Conservation (phyloP, 2,797 vertebrate genomes). For the Oryzias dopingdopingensis region DNA sequence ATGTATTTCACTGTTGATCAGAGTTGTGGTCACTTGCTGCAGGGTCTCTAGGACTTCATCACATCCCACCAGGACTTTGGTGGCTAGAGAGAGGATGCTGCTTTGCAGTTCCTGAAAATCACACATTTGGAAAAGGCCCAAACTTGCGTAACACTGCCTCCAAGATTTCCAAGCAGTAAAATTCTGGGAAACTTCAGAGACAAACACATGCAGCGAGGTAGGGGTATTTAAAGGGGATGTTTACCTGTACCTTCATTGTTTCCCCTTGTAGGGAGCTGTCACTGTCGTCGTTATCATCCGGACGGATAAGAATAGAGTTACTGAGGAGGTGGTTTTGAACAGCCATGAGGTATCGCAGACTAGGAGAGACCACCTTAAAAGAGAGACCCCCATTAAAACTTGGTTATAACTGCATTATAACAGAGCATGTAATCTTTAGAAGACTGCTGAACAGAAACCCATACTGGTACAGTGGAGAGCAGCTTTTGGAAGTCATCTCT, state of each 20-base stretch:
- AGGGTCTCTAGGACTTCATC: conserved; percentile 98
- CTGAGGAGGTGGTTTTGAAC: conserved; percentile 99
- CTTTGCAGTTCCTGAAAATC: conserved; percentile 88
- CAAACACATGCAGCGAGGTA: conserved; percentile 50
- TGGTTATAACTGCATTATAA: conserved; percentile 2
- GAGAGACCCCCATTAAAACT: conserved; percentile 9
- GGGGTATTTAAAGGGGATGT: conserved; percentile 92
- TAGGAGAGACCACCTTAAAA: conserved; percentile 92
- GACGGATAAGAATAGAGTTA: conserved; percentile 96
- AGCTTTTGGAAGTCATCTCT: conserved; percentile 98
- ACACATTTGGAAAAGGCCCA: conserved; percentile 56
- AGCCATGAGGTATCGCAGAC: conserved; percentile 98
- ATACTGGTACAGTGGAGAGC: conserved; percentile 97
- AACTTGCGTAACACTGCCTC: conserved; percentile 72
- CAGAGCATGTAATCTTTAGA: conserved; percentile 16
- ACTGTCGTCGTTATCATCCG: conserved; percentile 96
- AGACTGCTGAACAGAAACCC: conserved; percentile 57
- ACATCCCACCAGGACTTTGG: conserved; percentile 94
- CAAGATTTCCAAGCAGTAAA: conserved; percentile 6
- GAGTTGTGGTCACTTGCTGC: conserved; percentile 94
- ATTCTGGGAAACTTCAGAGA: neutral
- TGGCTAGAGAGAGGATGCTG: conserved; percentile 92
- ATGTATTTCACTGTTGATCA: conserved; percentile 91
- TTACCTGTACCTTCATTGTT: conserved; percentile 99
- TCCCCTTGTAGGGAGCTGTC: conserved; percentile 99